Evolutionary conservation across 53 echinoderm and acorn worm genomes (phyloP), one percentile per base, ranked within the genome.

Genomic region (Luidia sarsii): DNA sequence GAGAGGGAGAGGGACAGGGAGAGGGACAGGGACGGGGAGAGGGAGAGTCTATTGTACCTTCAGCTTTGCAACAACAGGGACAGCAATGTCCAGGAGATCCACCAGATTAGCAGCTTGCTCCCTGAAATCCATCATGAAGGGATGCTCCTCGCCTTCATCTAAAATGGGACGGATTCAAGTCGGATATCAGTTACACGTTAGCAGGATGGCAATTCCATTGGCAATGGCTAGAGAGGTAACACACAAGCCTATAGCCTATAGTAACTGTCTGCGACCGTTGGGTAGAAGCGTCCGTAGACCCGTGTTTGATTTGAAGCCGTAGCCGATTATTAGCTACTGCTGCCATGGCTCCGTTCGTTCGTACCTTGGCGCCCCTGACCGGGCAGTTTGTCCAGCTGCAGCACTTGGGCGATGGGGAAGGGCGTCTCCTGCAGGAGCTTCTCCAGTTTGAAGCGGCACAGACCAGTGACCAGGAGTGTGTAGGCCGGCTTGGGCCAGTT

Each of bases 401-500:
- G 64, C 22, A 96, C 93, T 60, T 87, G 90, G 21, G 92, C 97
- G 23, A 96, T 83, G 22, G 79, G 87, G 59, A 90, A 96, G 0
- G 97, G 97, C 18, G 81, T 80, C 39, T 93, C 93, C 64, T 96
- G 93, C 24, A 96, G 32, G 19, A 96, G 79, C 4, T 81, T 83
- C 30, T 91, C 87, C 49, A 96, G 75, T 62, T 81, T 93, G 56
- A 96, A 96, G 45, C 97, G 84, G 64, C 97, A 96, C 66, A 96
- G 80, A 63, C 97, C 97, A 43, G 97, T 96, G 23, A 96, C 92
- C 31, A 96, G 91, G 30, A 96, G 89, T 11, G 93, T 93, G 83
- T 96, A 96, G 25, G 97, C 97, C 35, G 97, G 97, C 65, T 82
- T 67, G 38, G 97, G 97, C 97, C 97, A 96, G 88, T 96, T 96